These are phyloP conservation scores for Scopus umbretta DNA, from an alignment of 2,113 vertebrate genomes.

Conservation along the genomic window DNA sequence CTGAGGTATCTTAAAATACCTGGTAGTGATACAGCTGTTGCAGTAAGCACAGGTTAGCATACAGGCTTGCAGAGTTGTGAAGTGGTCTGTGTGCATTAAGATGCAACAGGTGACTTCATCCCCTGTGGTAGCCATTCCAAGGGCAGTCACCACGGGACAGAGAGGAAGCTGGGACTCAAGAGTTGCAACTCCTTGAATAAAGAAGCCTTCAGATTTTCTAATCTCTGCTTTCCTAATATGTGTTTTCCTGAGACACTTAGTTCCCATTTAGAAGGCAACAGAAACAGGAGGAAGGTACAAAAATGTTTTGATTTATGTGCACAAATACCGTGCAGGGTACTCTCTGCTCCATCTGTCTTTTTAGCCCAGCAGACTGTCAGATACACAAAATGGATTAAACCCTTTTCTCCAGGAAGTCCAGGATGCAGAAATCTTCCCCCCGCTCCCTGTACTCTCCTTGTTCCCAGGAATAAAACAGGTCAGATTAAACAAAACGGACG, in stretches of 20 bases:
- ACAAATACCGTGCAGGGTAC: neutral
- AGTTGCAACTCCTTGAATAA: neutral
- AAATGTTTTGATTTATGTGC: neutral
- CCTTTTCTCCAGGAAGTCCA: neutral
- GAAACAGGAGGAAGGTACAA: neutral
- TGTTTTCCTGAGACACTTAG: neutral
- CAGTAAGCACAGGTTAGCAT: neutral
- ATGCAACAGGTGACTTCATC: neutral
- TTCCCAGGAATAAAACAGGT: neutral
- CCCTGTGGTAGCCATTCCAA: neutral
- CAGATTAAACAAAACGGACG: fast-evolving
- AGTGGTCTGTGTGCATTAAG: neutral
- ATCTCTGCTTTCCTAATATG: neutral
- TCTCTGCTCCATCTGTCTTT: neutral
- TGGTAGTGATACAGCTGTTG: neutral
- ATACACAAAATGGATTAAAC: neutral
- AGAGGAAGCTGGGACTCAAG: neutral
- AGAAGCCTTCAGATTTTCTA: neutral
- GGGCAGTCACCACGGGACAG: neutral
- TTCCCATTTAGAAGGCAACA: neutral
- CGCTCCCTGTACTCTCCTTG: neutral
- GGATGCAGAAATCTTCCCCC: neutral
- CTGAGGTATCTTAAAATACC: neutral
- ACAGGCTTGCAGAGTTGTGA: neutral
- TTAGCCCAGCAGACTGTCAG: neutral